A percentile compares a stretch with the other conserved stretches of the same genome.
Conservation (phyloP, 2,888 invertebrate species). For the Andrena bucephala region DNA sequence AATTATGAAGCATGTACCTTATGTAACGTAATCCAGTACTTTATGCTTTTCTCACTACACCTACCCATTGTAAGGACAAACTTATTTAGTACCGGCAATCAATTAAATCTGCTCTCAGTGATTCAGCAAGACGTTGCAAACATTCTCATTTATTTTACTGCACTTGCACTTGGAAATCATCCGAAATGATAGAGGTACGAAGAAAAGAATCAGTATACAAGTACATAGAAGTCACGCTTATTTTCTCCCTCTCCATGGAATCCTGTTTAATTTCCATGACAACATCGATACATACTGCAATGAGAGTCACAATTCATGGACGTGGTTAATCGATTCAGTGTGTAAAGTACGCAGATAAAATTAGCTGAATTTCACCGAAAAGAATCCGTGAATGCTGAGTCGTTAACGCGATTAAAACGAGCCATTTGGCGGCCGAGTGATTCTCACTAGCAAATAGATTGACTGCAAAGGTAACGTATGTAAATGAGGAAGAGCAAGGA, state of each 20-base stretch:
- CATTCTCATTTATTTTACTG: neutral
- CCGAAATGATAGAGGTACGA: too few species aligned
- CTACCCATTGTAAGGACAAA: conserved; percentile 30
- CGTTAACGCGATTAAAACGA: too few species aligned
- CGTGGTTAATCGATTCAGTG: conserved; percentile 40
- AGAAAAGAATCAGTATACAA: too few species aligned
- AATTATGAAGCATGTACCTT: conserved; percentile 41
- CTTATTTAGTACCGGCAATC: neutral
- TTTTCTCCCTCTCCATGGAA: neutral
- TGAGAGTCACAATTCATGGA: neutral
- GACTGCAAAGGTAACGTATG: too few species aligned
- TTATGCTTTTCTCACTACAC: conserved; percentile 47
- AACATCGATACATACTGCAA: conserved; percentile 38
- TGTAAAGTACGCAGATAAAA: conserved; percentile 24
- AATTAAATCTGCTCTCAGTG: neutral
- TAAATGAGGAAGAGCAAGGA: too few species aligned
- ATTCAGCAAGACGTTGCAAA: neutral
- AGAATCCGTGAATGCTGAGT: neutral
- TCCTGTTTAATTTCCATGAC: conserved; percentile 59
- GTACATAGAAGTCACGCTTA: too few species aligned
- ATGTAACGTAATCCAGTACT: conserved; percentile 52
- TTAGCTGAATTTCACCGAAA: neutral
- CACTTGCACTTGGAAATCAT: too few species aligned
- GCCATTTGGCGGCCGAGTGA: too few species aligned
- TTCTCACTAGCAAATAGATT: too few species aligned